Base-by-base conservation (phyloP, 2,113 vertebrate genomes). In the Fulmarus glacialis region DNA sequence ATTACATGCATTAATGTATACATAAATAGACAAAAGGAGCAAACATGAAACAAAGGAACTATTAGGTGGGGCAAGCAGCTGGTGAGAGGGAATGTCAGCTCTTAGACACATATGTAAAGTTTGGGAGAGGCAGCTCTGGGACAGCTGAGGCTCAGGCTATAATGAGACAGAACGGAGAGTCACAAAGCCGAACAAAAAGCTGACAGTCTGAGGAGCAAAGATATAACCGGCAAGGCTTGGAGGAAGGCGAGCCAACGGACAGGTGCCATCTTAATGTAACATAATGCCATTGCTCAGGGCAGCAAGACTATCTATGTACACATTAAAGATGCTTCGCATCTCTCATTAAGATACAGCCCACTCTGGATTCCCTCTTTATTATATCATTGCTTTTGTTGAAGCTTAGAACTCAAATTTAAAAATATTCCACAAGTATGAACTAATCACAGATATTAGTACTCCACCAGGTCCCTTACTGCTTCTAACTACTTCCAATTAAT, bases 31-130 rank as follows among this genome's bases (percentile, higher is more conserved):
- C 48, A 80, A 95, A 96, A 82, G 68, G 19, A 89, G 21, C 22
- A 90, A 86, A 40, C 21, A 64, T 30, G 48, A 82, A 85, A 91
- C 79, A 94, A 96, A 93, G 15, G 60, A 82, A 68, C 30, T 83
- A 38, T 83, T 79, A 84, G 87, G 64, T 92, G 64, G 77, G 58
- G 53, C 83, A 92, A 97, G 68, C 95, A 95, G 68, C 92, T 97
- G 95, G 40, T 52, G 68, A 83, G 52, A 81, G 38, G 60, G 52
- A 92, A 87, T 27, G 55, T 43, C 36, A 95, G 72, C 63, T 86
- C 82, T 90, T 56, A 82, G 38, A 34, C 82, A 93, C 56, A 74
- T 88, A 82, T 70, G 89, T 52, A 56, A 89, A 20, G 16, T 90
- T 68, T 93, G 48, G 23, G 58, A 79, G 32, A 88, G 56, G n/a